Conservation (phyloP, 2,797 vertebrate genomes). For the Phalanger gymnotis region DNA sequence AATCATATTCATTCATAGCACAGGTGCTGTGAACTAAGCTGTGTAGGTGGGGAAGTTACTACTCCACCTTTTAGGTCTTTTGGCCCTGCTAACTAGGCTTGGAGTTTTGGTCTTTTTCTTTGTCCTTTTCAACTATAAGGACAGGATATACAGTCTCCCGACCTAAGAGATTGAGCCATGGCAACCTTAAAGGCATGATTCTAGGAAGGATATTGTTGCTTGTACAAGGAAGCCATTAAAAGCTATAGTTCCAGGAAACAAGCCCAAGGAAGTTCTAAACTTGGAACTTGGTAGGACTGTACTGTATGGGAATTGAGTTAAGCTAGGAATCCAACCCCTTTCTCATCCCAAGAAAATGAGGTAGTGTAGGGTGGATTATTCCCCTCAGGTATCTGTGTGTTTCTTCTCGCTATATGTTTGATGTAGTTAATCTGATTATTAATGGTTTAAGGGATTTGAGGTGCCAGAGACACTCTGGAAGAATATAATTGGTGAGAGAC, state of each 20-base stretch:
- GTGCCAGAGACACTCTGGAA: neutral
- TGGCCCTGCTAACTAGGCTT: neutral
- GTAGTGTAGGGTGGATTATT: neutral
- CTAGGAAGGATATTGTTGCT: neutral
- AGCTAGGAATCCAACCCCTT: neutral
- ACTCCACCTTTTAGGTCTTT: neutral
- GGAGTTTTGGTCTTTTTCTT: neutral
- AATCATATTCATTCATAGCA: neutral
- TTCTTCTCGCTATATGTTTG: neutral
- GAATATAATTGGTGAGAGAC: too few species aligned
- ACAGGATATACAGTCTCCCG: neutral
- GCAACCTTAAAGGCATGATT: neutral
- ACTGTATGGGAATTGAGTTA: neutral
- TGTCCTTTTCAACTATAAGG: neutral
- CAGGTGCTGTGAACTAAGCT: neutral
- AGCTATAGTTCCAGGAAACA: neutral
- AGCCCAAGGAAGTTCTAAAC: neutral
- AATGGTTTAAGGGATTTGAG: neutral
- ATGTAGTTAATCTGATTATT: neutral
- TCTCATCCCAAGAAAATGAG: neutral
- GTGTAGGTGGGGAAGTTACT: rapidly evolving
- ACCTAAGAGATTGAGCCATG: neutral
- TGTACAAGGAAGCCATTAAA: neutral
- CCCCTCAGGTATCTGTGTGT: neutral
- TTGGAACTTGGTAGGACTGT: neutral